phyloP scores from a whole-genome alignment of 2,888 invertebrate genomes.

The Clanis bilineata region DNA sequence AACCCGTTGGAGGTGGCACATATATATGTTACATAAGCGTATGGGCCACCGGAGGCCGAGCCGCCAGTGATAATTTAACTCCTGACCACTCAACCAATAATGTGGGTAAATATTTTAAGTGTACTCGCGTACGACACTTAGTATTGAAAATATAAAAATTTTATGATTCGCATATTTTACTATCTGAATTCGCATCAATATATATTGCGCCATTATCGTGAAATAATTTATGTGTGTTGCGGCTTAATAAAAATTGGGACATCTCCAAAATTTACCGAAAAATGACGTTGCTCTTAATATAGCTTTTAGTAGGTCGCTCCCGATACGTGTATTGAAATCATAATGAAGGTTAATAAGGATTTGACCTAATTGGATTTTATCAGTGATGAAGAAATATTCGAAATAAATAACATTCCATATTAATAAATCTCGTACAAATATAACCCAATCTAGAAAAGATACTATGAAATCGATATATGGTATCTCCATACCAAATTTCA shows the following conservation, averaged over 20 bases:
- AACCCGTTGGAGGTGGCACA: no score
- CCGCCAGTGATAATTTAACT: no score
- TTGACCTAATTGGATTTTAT: neutral
- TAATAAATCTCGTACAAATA: no score
- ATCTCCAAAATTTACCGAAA: neutral
- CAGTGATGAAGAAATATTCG: no score
- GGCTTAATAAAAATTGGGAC: neutral
- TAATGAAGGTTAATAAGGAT: neutral
- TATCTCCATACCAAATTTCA: no score
- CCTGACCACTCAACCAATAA: no score
- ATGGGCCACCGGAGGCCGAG: no score
- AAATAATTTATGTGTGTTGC: neutral
- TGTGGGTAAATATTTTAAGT: no score
- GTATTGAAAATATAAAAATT: neutral
- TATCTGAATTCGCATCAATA: conserved; percentile 31
- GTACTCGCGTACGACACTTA: neutral
- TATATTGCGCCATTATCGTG: conserved; percentile 17
- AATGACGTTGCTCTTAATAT: neutral
- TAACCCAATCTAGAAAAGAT: no score
- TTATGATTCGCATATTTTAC: conserved; percentile 31
- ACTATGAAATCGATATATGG: no score
- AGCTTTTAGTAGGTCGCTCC: neutral
- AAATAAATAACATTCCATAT: no score
- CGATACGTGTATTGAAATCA: neutral
- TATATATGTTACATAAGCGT: no score